phyloP scores from a whole-genome alignment of 2,888 invertebrate genomes.

The Gerris lacustris region DNA sequence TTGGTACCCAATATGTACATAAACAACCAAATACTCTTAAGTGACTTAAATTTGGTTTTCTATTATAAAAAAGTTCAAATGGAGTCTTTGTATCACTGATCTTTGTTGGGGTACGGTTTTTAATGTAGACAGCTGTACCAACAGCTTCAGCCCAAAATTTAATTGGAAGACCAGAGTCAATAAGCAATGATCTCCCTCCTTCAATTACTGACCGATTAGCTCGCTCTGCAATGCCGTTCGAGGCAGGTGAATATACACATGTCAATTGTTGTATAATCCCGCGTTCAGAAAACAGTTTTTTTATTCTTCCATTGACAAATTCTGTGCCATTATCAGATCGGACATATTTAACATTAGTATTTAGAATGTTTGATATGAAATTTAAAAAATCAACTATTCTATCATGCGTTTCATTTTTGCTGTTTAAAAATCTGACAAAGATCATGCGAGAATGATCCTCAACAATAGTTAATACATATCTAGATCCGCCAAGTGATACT shows the following conservation, averaged over 20 bases:
- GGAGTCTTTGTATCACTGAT: background rate
- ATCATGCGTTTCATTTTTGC: background rate
- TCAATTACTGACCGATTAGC: background rate
- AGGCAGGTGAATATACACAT: background rate
- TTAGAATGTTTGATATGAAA: background rate
- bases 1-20: too few species aligned
- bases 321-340: slow-evolving; percentile 1
- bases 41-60: too few species aligned
- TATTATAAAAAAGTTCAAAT: too few species aligned
- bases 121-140: background rate
- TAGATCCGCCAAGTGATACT: background rate
- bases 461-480: background rate
- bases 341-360: background rate
- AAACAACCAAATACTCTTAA: too few species aligned
- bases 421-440: background rate
- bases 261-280: background rate
- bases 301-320: background rate
- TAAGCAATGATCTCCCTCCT: background rate
- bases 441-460: background rate
- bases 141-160: background rate
- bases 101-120: background rate
- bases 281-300: background rate
- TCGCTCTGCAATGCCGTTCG: background rate
- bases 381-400: background rate
- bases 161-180: background rate